These are phyloP conservation scores for Mylabris sibirica DNA, from an alignment of 2,888 invertebrate species.

Conservation along the genomic window DNA sequence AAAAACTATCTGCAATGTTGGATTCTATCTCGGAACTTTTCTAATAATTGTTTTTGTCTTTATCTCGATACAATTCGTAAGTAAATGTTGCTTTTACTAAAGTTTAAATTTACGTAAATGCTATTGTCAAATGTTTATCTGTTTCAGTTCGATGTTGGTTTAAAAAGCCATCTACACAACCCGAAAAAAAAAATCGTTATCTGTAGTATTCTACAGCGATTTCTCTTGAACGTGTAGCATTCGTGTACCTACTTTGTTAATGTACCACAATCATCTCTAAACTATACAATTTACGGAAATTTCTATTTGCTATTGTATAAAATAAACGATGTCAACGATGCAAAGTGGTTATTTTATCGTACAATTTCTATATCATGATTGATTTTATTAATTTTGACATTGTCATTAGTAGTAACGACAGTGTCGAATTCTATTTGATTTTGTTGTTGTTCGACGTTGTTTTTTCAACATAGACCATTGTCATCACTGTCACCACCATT, in stretches of 20 bases:
- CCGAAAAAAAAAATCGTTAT: conserved; percentile 26
- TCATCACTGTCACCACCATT: not conserved
- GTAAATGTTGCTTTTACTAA: not conserved
- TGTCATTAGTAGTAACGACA: conserved; percentile 19
- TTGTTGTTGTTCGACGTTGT: conserved; percentile 13
- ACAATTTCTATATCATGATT: conserved; percentile 28
- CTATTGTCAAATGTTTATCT: conserved; percentile 5
- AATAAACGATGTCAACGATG: too few relatives aligned
- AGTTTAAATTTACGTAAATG: not conserved
- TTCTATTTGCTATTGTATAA: conserved; percentile 16
- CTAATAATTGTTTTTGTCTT: not conserved
- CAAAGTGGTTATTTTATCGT: not conserved
- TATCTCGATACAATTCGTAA: not conserved
- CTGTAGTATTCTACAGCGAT: conserved; percentile 25
- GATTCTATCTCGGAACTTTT: not conserved
- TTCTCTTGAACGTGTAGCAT: conserved; percentile 26
- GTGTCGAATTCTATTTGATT: conserved; percentile 14
- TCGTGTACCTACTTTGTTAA: conserved; percentile 1
- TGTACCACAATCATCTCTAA: conserved; percentile 24
- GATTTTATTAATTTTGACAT: conserved; percentile 28
- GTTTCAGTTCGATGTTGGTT: not conserved
- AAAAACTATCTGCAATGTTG: not conserved
- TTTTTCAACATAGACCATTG: not conserved
- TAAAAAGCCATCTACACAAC: not conserved
- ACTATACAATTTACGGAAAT: conserved; percentile 32